Evolutionary conservation across 2,797 vertebrate species (phyloP), one percentile per base, ranked within the genome.

Genomic region (Malurus leucopterus): DNA sequence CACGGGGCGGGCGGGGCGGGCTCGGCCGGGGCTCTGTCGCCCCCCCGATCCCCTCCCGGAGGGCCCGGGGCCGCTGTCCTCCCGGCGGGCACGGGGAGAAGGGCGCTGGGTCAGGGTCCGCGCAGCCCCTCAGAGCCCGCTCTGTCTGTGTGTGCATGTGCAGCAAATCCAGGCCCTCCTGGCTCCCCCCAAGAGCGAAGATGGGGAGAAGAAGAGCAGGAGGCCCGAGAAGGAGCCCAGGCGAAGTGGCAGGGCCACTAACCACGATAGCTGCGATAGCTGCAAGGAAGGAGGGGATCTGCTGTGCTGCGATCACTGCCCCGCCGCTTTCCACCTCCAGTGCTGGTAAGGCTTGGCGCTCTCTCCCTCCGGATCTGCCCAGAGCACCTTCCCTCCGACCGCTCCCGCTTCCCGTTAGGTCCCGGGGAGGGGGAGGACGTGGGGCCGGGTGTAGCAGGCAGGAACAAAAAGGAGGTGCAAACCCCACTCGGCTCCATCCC

Each of bases 191-290:
- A 99, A 99, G 96, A 98, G 98, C 32, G 99, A 99, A 93, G 99
- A 99, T 75, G 97, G 98, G 22, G 99, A 99, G 91, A 99, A 99
- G 96, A 97, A 98, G 94, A 98, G 98, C 95, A 98, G 98, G 95
- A 98, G 98, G 97, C 97, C 98, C 85, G 99, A 99, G 91, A 97
- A 99, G 96, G 98, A 99, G 96, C 98, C 98, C 81, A 97, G 99
- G 96, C 98, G 99, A 95, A 98, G 98, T 95, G 98, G 99, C 93
- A 96, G 99, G 95, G 98, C 98, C 96, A 99, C 98, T 92, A 99
- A 99, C 98, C 99, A 99, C 95, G 99, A 99, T 97, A 99, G 98
- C 97, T 99, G 99, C 93, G 99, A 99, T 95, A 99, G 99, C 91
- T 99, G 99, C 96, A 97, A 99, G 93, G 99, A 99, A 96, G 99